Conservation (phyloP, 2,888 invertebrate species). For the Noctua janthe region DNA sequence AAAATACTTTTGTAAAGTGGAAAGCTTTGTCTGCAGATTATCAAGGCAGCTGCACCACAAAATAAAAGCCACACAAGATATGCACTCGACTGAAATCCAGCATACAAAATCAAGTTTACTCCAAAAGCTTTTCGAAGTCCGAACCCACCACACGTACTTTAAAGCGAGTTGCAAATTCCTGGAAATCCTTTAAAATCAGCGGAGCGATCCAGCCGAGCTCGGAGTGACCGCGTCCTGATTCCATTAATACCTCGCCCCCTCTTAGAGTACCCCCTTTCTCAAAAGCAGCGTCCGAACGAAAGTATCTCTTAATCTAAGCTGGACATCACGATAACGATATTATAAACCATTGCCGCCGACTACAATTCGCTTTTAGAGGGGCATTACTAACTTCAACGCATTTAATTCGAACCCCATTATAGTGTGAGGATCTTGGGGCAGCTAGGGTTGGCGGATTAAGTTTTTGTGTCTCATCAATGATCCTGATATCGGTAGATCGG, state of each 20-base stretch:
- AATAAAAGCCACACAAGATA: constrained; percentile 46
- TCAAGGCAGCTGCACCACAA: neutral
- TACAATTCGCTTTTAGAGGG: constrained; percentile 88
- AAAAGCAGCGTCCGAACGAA: constrained; percentile 73
- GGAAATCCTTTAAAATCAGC: constrained; percentile 84
- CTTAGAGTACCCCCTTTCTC: constrained; percentile 69
- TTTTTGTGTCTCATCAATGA: constrained; percentile 67
- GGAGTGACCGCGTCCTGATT: constrained; percentile 82
- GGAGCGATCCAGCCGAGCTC: constrained; percentile 74
- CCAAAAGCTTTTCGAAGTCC: constrained; percentile 77
- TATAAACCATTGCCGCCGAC: constrained; percentile 85
- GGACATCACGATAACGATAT: constrained; percentile 86
- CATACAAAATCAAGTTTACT: constrained; percentile 71
- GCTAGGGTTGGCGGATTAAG: constrained; percentile 65
- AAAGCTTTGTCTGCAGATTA: neutral
- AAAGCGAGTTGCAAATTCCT: constrained; percentile 77
- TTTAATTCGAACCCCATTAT: constrained; percentile 85
- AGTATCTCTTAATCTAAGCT: constrained; percentile 85
- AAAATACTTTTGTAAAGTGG: neutral
- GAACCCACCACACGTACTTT: constrained; percentile 76
- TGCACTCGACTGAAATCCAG: constrained; percentile 56
- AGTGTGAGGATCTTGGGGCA: constrained; percentile 74
- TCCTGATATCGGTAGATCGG: constrained; percentile 70
- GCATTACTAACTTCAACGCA: constrained; percentile 84
- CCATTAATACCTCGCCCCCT: constrained; percentile 77